These are phyloP conservation scores for Solea solea DNA, from an alignment of 2,113 vertebrate species.

Conservation along the genomic window DNA sequence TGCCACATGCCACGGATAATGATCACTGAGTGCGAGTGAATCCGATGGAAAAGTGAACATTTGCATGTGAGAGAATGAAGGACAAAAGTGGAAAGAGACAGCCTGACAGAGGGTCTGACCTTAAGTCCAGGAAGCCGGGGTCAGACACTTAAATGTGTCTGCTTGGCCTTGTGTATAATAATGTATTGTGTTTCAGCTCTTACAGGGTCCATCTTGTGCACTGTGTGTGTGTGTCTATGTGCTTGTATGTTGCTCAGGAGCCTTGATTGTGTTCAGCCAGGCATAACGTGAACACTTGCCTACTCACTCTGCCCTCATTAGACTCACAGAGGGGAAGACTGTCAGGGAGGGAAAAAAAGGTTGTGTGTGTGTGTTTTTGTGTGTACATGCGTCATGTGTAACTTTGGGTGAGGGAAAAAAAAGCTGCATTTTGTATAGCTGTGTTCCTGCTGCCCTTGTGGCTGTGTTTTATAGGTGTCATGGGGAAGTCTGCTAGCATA, in stretches of 20 bases:
- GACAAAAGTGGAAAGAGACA: conserved; percentile 23
- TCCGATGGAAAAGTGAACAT: conserved; percentile 32
- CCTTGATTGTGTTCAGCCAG: conserved; percentile 51
- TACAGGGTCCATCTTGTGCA: not conserved
- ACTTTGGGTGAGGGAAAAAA: not conserved
- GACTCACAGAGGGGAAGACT: conserved; percentile 52
- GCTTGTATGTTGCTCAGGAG: conserved; percentile 37
- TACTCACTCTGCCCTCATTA: conserved; percentile 70
- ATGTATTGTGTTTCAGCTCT: conserved; percentile 16
- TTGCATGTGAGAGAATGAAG: conserved; percentile 37
- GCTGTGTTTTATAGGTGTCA: not conserved
- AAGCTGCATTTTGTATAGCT: conserved; percentile 1
- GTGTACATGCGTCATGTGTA: not conserved
- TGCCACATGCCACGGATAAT: conserved; percentile 56
- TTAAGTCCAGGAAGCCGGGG: conserved; percentile 29
- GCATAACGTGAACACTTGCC: conserved; percentile 47
- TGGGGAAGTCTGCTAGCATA: not conserved
- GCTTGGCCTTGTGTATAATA: conserved; percentile 16
- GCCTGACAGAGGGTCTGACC: conserved; percentile 42
- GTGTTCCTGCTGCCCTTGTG: conserved; percentile 22
- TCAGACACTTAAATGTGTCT: not conserved
- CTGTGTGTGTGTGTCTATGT: not conserved
- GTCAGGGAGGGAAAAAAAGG: conserved; percentile 30
- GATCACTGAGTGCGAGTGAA: conserved; percentile 35
- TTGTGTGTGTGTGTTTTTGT: conserved; percentile 22